Base-by-base conservation (phyloP, 2,888 invertebrate species). In the Synanthedon tipuliformis region DNA sequence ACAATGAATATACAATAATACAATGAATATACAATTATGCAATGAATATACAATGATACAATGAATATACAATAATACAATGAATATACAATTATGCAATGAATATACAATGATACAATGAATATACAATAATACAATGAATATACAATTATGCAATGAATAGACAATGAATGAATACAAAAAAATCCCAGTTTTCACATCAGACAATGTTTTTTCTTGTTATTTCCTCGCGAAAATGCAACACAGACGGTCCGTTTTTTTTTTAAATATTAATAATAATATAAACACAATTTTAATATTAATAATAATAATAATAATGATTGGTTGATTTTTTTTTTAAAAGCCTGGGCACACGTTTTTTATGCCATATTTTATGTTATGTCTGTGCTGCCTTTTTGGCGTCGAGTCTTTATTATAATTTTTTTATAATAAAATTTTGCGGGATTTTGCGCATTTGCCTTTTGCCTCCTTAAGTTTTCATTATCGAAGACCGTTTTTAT, bases 301-400 rank as follows among this genome's bases (percentile, higher is more conserved):
- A 13, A 45, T 13, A 45, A 27, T 27, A 27, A 27, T 34, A 12
- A 12, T 57, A 55, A 41, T 59, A 56, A 54, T 57, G 60, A 61
- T 23, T 4, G 59, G 61, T 58, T 60, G 60, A 57, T 68, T 48
- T 45, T 18, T 18, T n/a, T 16, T 52, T 50, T 23, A 23, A 51
- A 55, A 51, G 55, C 53, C 58, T 7, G 59, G 57, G 59, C 57
- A 59, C 54, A 67, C 69, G 67, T 41, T 10, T 34, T 51, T 41
- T 69, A 23, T 66, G 64, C 68, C 61, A 27, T 48, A n/a, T n/a
- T n/a, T n/a, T n/a, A 59, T 66, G 61, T 66, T 63, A 75, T 72
- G 86, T 86, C 86, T 86, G 86, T 86, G 86, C 74, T 86, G 86
- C 82, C 84, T 80, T 86, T 82, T 85, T 78, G 81, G 83, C 82